Percentiles rank a stretch among this genome's conserved stretches.
Evolutionary conservation across 2,113 vertebrate species (phyloP).

Genomic region (Sinocyclocheilus rhinocerous): DNA sequence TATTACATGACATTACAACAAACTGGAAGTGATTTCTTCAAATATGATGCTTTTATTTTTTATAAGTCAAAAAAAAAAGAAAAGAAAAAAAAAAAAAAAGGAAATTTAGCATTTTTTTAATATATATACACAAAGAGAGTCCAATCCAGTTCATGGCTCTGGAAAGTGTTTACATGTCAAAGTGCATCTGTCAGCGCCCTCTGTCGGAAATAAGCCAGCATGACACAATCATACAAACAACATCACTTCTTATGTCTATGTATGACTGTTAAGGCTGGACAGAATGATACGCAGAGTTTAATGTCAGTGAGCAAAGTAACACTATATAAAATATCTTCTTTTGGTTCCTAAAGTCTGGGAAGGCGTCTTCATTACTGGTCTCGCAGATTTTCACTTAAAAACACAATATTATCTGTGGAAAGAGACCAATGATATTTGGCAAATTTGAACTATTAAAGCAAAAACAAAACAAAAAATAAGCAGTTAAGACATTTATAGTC

Average conservation of each 20-base stretch:
- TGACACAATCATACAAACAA: conserved; percentile 24
- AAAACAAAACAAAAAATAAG: background rate
- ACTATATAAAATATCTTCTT: conserved; percentile 38
- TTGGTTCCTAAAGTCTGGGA: background rate
- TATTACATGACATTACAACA: background rate
- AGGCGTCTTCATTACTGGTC: conserved; percentile 77
- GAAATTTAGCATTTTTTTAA: background rate
- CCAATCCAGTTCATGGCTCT: background rate
- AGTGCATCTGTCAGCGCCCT: conserved; percentile 15
- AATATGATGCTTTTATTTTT: background rate
- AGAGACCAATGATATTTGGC: conserved; percentile 41
- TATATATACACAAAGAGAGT: background rate
- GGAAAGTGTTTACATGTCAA: background rate
- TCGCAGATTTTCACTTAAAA: conserved; percentile 84
- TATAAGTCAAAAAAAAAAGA: background rate
- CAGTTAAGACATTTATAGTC: background rate
- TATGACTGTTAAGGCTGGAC: background rate
- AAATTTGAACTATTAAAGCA: background rate
- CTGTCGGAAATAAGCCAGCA: conserved; percentile 2
- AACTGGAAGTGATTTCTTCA: background rate
- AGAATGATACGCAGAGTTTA: background rate
- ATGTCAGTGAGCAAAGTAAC: conserved; percentile 40
- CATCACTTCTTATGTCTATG: background rate
- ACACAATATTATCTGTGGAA: conserved; percentile 92
- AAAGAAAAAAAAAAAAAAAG: background rate